These are phyloP conservation scores for Habropoda laboriosa DNA, from an alignment of 1,140 invertebrate species.

Conservation along the genomic window DNA sequence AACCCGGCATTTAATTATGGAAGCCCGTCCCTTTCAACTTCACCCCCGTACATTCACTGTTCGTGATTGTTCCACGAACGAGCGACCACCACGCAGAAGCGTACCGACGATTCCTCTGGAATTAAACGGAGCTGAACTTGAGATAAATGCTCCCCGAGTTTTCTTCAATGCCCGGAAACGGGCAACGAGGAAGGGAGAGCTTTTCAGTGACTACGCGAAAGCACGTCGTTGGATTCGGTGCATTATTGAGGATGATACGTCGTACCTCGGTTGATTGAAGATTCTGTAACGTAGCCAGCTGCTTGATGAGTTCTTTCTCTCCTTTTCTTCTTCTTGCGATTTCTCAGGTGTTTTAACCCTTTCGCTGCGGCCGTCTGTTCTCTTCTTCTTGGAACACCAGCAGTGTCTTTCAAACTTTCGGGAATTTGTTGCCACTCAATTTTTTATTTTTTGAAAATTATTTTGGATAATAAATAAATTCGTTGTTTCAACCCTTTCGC, in stretches of 20 bases:
- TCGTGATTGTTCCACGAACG: conserved; percentile 27
- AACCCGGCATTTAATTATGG: conserved; percentile 67
- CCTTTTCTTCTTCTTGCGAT: neutral
- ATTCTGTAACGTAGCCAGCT: neutral
- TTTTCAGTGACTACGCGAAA: neutral
- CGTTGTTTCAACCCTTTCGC: too few relatives aligned
- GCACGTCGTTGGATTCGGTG: neutral
- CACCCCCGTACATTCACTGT: conserved; percentile 30
- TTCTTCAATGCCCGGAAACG: conserved; percentile 22
- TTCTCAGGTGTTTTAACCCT: neutral
- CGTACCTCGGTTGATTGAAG: neutral
- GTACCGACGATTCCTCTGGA: conserved; percentile 27
- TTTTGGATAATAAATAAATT: too few relatives aligned
- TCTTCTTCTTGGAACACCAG: too few relatives aligned
- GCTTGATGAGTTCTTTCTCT: neutral
- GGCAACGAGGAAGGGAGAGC: neutral
- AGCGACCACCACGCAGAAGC: neutral
- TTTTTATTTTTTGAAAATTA: too few relatives aligned
- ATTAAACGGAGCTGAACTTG: conserved; percentile 29
- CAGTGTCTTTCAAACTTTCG: too few relatives aligned
- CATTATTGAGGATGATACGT: conserved; percentile 2
- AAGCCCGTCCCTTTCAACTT: conserved; percentile 54
- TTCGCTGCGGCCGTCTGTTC: too few relatives aligned
- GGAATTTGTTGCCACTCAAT: too few relatives aligned
- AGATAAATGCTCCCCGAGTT: conserved; percentile 9